phyloP scores from a whole-genome alignment of 2,888 invertebrate species.

The Osmoderma eremita region DNA sequence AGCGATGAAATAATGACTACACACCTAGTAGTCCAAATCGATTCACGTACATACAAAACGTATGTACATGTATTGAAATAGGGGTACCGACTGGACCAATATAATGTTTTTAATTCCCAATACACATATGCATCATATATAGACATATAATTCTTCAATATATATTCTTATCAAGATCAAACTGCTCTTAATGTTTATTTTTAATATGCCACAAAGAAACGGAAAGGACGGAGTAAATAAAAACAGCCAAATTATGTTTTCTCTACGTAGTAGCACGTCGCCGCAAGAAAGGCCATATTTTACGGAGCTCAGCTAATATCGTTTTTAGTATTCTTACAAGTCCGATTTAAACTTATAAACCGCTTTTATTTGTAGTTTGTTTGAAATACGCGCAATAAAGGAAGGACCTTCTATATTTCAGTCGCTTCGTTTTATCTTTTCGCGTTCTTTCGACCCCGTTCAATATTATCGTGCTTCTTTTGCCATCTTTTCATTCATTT shows the following conservation, averaged over 20 bases:
- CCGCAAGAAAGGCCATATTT: slow-evolving; percentile 6
- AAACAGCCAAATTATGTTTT: slow-evolving; percentile 7
- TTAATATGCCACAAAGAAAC: too few species aligned
- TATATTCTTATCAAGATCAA: too few species aligned
- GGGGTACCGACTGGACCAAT: too few species aligned
- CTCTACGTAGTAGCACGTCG: neutral
- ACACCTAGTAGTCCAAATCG: too few species aligned
- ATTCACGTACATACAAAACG: too few species aligned
- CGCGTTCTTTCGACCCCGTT: neutral
- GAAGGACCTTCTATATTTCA: slow-evolving; percentile 8
- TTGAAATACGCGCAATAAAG: slow-evolving; percentile 27
- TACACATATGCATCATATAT: too few species aligned
- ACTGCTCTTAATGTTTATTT: too few species aligned
- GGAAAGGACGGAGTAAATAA: neutral
- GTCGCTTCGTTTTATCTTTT: slow-evolving; percentile 4
- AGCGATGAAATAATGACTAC: too few species aligned
- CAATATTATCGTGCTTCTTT: slow-evolving; percentile 11
- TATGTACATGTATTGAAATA: too few species aligned
- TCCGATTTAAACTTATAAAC: slow-evolving; percentile 26
- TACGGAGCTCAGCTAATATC: slow-evolving; percentile 14
- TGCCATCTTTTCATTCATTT: neutral
- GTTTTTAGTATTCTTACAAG: slow-evolving; percentile 15
- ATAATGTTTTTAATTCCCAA: too few species aligned
- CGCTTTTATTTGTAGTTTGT: slow-evolving; percentile 32
- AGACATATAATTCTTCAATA: too few species aligned